A percentile compares a stretch with the other conserved stretches of the same genome.
These are phyloP conservation scores for Laterallus jamaicensis DNA, from an alignment of 2,113 vertebrate genomes.

Conservation along the genomic window DNA sequence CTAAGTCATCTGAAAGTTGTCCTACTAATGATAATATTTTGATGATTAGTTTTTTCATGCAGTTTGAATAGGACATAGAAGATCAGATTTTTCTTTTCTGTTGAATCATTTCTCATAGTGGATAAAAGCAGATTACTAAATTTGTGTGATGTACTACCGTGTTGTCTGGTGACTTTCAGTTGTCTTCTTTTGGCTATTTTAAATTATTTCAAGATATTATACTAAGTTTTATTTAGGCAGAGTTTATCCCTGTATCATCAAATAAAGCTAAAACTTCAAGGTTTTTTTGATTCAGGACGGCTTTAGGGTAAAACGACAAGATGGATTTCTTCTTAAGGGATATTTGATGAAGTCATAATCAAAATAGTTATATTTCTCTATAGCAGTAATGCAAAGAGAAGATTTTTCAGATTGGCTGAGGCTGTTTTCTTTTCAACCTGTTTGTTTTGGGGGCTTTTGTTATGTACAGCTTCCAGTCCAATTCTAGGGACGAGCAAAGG, in stretches of 20 bases:
- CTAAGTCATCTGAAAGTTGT: background rate
- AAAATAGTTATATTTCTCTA: background rate
- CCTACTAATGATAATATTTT: background rate
- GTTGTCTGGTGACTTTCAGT: background rate
- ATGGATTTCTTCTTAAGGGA: background rate
- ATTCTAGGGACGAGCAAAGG: background rate
- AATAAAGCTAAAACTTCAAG: background rate
- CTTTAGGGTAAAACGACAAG: background rate
- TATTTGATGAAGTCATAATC: background rate
- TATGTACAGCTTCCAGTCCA: background rate
- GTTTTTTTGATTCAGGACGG: background rate
- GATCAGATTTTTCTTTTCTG: background rate
- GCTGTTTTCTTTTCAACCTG: background rate
- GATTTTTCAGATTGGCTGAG: background rate
- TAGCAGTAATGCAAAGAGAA: background rate
- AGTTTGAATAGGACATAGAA: background rate
- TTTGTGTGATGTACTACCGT: background rate
- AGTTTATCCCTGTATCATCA: background rate
- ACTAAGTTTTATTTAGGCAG: background rate
- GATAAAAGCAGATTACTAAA: background rate
- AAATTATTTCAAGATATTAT: background rate
- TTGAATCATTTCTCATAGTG: background rate
- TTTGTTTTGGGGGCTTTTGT: background rate
- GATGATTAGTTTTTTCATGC: background rate
- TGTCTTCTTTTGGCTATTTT: background rate